Conservation (phyloP, 2,113 vertebrate species). For the Rattus norvegicus region DNA sequence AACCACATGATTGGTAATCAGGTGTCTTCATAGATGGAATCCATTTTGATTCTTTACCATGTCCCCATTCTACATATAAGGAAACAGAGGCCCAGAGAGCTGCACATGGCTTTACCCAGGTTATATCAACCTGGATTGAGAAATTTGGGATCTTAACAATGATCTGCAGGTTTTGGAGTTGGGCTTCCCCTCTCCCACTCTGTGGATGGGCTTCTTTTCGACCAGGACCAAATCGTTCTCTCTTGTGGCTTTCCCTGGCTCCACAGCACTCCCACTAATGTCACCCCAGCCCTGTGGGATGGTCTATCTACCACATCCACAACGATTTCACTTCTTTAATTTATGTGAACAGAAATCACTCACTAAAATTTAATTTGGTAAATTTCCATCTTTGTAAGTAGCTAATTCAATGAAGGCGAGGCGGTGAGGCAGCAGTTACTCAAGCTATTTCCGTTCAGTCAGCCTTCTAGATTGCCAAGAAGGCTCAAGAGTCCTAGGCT, state of each 20-base stretch:
- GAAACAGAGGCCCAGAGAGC: not conserved
- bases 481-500: not conserved
- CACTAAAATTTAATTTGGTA: slow-evolving; percentile 77
- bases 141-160: not conserved
- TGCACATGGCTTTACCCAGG: too few species aligned
- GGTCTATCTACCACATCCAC: not conserved
- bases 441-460: slow-evolving; percentile 37
- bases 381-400: slow-evolving; percentile 66
- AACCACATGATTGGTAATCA: not conserved
- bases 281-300: not conserved
- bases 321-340: slow-evolving; percentile 44
- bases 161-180: not conserved
- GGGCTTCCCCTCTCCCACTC: too few species aligned
- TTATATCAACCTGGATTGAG: not conserved
- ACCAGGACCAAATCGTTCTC: not conserved
- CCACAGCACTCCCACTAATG: not conserved
- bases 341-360: slow-evolving; percentile 71
- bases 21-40: not conserved
- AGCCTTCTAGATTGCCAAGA: slow-evolving; percentile 64
- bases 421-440: slow-evolving; percentile 45
- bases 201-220: not conserved
- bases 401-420: slow-evolving; percentile 52
- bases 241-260: not conserved
- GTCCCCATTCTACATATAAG: not conserved
- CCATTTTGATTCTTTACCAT: too few species aligned